Conservation (phyloP, 2,888 invertebrate genomes). For the Homarus gammarus region DNA sequence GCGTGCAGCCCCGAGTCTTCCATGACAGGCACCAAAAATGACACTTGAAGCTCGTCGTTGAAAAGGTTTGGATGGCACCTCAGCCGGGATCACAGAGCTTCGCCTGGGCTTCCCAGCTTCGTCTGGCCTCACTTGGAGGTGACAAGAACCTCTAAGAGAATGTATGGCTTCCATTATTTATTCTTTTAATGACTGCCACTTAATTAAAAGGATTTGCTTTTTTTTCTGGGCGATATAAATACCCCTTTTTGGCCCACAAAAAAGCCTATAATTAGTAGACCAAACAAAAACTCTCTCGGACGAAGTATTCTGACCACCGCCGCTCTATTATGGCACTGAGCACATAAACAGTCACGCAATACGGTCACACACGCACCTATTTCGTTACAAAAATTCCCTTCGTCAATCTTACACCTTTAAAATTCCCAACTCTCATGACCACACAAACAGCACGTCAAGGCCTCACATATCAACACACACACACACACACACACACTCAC, state of each 20-base stretch:
- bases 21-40: constrained; percentile 36
- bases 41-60: constrained; percentile 27
- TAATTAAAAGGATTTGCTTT: constrained; percentile 23
- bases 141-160: constrained; percentile 15
- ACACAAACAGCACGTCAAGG: background rate
- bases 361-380: background rate
- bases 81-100: constrained; percentile 4
- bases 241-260: background rate
- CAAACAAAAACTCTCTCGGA: background rate
- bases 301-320: constrained; percentile 13
- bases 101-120: background rate
- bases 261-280: background rate
- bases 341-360: constrained; percentile 22
- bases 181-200: background rate
- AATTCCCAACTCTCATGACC: background rate
- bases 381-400: background rate
- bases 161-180: background rate
- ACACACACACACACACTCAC: no score
- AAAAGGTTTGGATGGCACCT: constrained; percentile 32
- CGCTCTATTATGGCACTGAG: background rate
- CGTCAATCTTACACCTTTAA: background rate
- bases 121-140: background rate
- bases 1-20: constrained; percentile 19
- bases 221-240: background rate
- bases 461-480: background rate